These are phyloP conservation scores for Archivesica marissinica DNA, from an alignment of 1,140 invertebrate genomes.

Conservation along the genomic window DNA sequence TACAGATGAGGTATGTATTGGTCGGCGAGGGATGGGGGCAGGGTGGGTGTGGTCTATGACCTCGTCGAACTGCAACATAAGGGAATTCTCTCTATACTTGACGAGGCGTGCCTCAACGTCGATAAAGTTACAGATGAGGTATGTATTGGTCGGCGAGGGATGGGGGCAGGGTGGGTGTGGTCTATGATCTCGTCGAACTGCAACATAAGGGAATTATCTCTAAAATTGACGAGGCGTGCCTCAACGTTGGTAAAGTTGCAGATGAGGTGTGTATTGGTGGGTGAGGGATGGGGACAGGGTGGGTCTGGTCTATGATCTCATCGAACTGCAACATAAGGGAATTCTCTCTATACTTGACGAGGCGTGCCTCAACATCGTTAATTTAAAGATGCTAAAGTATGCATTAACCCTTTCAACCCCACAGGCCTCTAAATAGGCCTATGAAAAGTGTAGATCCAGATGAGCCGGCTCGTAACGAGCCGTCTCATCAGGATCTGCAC, in stretches of 20 bases:
- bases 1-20: constrained; percentile 89
- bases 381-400: too few species aligned
- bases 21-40: too few species aligned
- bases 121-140: constrained; percentile 95
- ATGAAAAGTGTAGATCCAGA: too few species aligned
- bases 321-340: constrained; percentile 96
- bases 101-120: constrained; percentile 97
- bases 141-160: not conserved
- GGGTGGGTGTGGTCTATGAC: constrained; percentile 96
- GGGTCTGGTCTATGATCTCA: constrained; percentile 97
- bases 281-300: too few species aligned
- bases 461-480: too few species aligned
- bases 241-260: constrained; percentile 96
- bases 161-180: too few species aligned
- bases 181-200: constrained; percentile 96
- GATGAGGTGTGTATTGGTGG: constrained; percentile 92
- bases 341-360: constrained; percentile 97
- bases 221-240: constrained; percentile 97
- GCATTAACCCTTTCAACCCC: too few species aligned
- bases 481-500: too few species aligned
- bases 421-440: too few species aligned
- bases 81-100: constrained; percentile 96
- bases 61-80: constrained; percentile 96
- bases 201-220: constrained; percentile 96
- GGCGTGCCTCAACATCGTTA: constrained; percentile 96